Conservation (phyloP, 2,888 invertebrate genomes). For the Galeopsomyia nigrocyanea region DNA sequence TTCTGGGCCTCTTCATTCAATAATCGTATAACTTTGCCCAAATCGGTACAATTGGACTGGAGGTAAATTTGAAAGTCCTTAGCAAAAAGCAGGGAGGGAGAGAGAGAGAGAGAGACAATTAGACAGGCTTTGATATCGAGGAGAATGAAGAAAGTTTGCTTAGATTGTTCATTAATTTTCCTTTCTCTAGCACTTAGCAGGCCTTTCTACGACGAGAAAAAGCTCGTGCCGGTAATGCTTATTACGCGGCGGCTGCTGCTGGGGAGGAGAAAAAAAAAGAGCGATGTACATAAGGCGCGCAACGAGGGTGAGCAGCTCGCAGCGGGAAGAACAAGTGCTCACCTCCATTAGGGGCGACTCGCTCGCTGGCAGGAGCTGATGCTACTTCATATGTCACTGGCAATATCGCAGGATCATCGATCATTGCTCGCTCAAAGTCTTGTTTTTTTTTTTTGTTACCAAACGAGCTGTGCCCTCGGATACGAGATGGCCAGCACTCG, state of each 20-base stretch:
- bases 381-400: conserved; percentile 61
- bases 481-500: too few relatives aligned
- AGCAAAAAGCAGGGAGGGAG: neutral
- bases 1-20: neutral
- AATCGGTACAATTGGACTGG: neutral
- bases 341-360: too few relatives aligned
- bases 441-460: conserved; percentile 15
- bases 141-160: conserved; percentile 24
- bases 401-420: conserved; percentile 62
- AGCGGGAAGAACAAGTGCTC: conserved; percentile 44
- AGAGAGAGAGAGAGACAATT: too few relatives aligned
- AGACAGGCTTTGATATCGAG: neutral
- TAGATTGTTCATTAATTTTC: conserved; percentile 25
- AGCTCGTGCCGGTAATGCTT: conserved; percentile 16
- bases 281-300: conserved; percentile 4
- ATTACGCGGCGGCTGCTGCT: conserved; percentile 1
- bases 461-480: too few relatives aligned
- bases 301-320: conserved; percentile 38
- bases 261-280: conserved; percentile 23
- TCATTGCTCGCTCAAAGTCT: conserved; percentile 50
- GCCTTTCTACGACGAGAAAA: neutral
- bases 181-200: conserved; percentile 17
- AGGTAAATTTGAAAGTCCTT: conserved; percentile 11
- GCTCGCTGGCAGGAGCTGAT: conserved; percentile 48
- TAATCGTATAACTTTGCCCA: neutral